phyloP scores from a whole-genome alignment of 1,140 invertebrate genomes.

The Piezodorus guildinii region DNA sequence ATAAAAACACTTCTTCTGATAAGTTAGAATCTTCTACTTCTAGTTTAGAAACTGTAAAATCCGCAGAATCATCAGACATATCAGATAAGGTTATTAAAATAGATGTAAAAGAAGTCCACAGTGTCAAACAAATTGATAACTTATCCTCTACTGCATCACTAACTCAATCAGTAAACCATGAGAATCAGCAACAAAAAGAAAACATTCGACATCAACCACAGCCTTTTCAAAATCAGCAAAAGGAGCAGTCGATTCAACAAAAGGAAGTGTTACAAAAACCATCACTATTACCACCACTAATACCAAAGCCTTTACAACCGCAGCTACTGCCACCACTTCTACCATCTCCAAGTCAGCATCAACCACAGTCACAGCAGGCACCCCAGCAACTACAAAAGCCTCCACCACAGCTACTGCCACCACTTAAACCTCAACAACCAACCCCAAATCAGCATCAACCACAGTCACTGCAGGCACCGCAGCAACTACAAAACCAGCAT shows the following conservation, averaged over 20 bases:
- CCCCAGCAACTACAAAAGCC: not conserved
- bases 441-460: not conserved
- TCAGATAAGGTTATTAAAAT: too few species aligned
- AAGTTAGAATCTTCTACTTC: too few species aligned
- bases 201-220: conserved; percentile 1
- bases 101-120: too few species aligned
- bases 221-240: conserved; percentile 4
- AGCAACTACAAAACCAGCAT: too few species aligned
- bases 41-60: too few species aligned
- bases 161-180: not conserved
- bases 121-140: too few species aligned
- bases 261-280: not conserved
- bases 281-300: not conserved
- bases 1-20: too few species aligned
- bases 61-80: too few species aligned
- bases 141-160: too few species aligned
- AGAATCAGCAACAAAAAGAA: not conserved
- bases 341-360: not conserved
- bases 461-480: not conserved
- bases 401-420: not conserved
- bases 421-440: not conserved
- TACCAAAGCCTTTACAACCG: not conserved
- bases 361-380: not conserved
- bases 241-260: not conserved
- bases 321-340: not conserved